A percentile compares a stretch with the other conserved stretches of the same genome.
These are phyloP conservation scores for Melanostoma mellinum DNA, from an alignment of 2,888 invertebrate species.

Conservation along the genomic window DNA sequence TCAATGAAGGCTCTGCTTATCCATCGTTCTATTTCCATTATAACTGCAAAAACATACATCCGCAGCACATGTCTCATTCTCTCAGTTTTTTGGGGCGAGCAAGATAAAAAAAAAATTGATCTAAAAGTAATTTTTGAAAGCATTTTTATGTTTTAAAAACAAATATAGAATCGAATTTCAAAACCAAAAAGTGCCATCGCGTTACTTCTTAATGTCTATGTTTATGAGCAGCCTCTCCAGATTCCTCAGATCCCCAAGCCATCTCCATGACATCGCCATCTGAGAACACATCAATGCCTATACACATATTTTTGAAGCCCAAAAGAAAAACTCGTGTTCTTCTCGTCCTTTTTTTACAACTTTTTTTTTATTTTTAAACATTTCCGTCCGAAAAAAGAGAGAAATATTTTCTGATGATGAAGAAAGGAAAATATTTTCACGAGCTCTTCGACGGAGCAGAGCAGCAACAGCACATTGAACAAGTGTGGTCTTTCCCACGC, in stretches of 20 bases:
- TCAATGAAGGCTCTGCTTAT: constrained; percentile 15
- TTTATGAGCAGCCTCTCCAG: not conserved
- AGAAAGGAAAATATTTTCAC: constrained; percentile 67
- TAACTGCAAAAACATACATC: not conserved
- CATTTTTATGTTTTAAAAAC: constrained; percentile 72
- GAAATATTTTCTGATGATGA: constrained; percentile 44
- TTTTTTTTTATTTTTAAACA: constrained; percentile 8
- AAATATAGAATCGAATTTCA: constrained; percentile 70
- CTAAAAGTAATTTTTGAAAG: constrained; percentile 61
- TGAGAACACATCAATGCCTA: constrained; percentile 46
- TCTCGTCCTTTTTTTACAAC: constrained; percentile 5
- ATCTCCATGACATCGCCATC: not conserved
- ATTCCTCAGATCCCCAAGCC: constrained; percentile 24
- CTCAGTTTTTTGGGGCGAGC: not conserved
- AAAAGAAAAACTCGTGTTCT: constrained; percentile 22
- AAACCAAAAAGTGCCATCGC: constrained; percentile 51
- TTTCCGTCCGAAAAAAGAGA: constrained; percentile 9
- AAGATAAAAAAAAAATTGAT: not conserved
- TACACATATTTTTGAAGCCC: constrained; percentile 25
- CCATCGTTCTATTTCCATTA: constrained; percentile 4
- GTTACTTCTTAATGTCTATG: constrained; percentile 56
- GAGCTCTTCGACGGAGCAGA: constrained; percentile 24
- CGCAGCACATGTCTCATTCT: not conserved
- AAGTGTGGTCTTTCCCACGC: constrained; percentile 61
- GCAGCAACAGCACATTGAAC: constrained; percentile 23